Evolutionary conservation across 2,888 invertebrate genomes (phyloP).

Genomic region (Eueremaeus valkanovi): DNA sequence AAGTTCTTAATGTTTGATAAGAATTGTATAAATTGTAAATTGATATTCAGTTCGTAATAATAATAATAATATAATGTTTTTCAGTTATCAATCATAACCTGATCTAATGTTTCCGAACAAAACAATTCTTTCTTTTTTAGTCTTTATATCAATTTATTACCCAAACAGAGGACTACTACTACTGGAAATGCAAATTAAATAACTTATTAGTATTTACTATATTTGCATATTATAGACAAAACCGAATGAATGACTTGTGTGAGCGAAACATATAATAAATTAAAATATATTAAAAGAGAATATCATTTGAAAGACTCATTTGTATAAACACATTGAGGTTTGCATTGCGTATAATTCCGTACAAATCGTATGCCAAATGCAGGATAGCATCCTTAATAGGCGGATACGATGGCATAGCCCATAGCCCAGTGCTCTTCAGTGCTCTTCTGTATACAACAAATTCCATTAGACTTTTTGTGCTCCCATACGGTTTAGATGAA

Average conservation of each 20-base stretch:
- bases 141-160: no score
- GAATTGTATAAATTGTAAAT: no score
- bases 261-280: not conserved
- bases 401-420: not conserved
- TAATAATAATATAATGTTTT: no score
- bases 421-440: not conserved
- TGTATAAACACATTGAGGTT: constrained; percentile 3
- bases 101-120: no score
- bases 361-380: constrained; percentile 19
- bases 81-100: no score
- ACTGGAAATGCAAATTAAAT: no score
- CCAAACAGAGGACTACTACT: no score
- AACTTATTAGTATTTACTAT: no score
- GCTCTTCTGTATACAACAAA: constrained; percentile 7
- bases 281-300: not conserved
- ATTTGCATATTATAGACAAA: no score
- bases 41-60: no score
- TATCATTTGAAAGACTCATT: not conserved
- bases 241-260: not conserved
- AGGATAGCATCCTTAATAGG: constrained; percentile 7
- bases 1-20: no score
- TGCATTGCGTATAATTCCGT: not conserved
- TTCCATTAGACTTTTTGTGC: constrained; percentile 13
- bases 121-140: no score
- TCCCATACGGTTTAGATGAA: constrained; percentile 4